Evolutionary conservation across 2,888 invertebrate genomes (phyloP).

Genomic region (Seira ritae): DNA sequence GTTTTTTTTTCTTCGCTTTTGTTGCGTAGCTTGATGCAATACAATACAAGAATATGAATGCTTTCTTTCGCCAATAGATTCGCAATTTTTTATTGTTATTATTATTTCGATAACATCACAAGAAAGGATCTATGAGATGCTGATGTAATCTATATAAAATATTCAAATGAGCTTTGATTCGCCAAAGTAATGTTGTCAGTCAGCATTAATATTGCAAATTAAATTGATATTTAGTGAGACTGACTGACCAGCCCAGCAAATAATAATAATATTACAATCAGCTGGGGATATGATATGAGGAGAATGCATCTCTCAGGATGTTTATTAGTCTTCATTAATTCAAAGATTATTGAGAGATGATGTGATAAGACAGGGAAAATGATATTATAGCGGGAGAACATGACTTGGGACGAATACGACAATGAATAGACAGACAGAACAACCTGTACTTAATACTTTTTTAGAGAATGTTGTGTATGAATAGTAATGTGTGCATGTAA

Average conservation of each 20-base stretch:
- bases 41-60: too few relatives aligned
- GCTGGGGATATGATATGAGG: neutral
- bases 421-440: too few relatives aligned
- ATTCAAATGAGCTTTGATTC: slow-evolving; percentile 48
- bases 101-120: slow-evolving; percentile 26
- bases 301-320: neutral
- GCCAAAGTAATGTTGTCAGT: neutral
- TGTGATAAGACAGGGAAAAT: neutral
- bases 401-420: neutral
- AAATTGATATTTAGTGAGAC: slow-evolving; percentile 31
- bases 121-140: neutral
- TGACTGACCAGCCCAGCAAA: slow-evolving; percentile 1
- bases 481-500: too few relatives aligned
- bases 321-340: neutral
- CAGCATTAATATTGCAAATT: slow-evolving; percentile 36
- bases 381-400: neutral
- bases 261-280: neutral
- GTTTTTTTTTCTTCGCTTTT: slow-evolving; percentile 37
- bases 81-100: neutral
- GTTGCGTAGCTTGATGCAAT: slow-evolving; percentile 45
- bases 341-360: neutral
- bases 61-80: slow-evolving; percentile 33
- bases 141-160: slow-evolving; percentile 41
- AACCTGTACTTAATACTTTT: neutral
- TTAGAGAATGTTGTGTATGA: too few relatives aligned